Base-by-base conservation (phyloP, 2,113 vertebrate species). In the Zosterops hypoxanthus region DNA sequence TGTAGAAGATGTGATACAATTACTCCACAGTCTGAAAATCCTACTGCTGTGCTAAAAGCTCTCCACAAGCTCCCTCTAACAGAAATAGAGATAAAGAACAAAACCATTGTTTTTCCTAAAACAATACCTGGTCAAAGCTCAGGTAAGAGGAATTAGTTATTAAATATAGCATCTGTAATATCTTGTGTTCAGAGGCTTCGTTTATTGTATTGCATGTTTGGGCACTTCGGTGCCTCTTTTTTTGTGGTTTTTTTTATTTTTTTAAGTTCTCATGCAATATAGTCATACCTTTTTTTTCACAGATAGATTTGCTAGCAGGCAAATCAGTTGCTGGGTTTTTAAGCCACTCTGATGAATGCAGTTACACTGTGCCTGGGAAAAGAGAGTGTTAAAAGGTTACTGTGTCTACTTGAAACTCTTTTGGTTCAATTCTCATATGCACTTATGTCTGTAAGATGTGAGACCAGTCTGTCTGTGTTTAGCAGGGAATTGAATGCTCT, bases 21-120 rank as follows among this genome's bases (percentile, higher is more conserved):
- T 36, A 73, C 93, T 10, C 89, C 96, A 11, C 97, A 97, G 28
- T 82, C 98, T 50, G 98, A 98, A 82, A 98, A 97, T 66, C 97
- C 98, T 41, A 5, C 97, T 53, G 59, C 95, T 8, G 75, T 98
- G 63, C 76, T 93, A 75, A 98, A 98, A 86, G 96, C 96, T 50
- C 18, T 95, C 46, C 36, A 82, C 44, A 97, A 88, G 21, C 61
- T 94, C 14, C 83, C 94, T 83, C 96, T 88, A 39, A 95, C 97
- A 41, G 96, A 97, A 87, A 82, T 99, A 87, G 98, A 98, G 95
- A 98, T 99, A 93, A 98, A 96, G 96, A 99, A 97, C 90, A 98
- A 97, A 92, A 98, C 92, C 12, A 41, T 99, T 36, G 73, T 97
- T 78, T 99, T 99, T 93, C 98, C 98, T 52, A n/a, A 94, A 91